phyloP scores from a whole-genome alignment of 2,797 vertebrate genomes.

The Takifugu ocellatus region DNA sequence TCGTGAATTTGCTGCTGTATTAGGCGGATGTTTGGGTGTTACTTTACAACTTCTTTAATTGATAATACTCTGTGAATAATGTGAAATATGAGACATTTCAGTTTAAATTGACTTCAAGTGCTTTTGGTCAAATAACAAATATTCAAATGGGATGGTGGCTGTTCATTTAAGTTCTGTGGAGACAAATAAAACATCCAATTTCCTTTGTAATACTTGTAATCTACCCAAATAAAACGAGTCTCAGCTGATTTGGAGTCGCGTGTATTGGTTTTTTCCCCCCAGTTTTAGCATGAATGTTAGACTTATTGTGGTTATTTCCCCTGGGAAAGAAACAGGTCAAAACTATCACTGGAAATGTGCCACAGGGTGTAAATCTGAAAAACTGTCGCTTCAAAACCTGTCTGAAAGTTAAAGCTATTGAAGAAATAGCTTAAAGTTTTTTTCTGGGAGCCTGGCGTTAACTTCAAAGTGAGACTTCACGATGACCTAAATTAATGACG shows the following conservation, averaged over 20 bases:
- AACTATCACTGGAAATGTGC: not conserved
- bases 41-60: no score
- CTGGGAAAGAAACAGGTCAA: no score
- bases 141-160: constrained; percentile 5
- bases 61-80: not conserved
- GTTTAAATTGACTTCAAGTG: not conserved
- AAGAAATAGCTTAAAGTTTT: not conserved
- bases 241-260: constrained; percentile 14
- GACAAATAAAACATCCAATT: constrained; percentile 13
- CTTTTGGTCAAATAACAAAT: no score
- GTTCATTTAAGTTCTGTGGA: constrained; percentile 23
- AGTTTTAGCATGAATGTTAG: not conserved
- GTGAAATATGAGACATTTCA: not conserved
- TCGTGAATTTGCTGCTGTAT: no score
- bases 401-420: not conserved
- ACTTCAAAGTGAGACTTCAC: constrained; percentile 44
- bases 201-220: constrained; percentile 30
- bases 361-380: not conserved
- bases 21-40: no score
- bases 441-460: constrained; percentile 54
- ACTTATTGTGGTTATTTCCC: not conserved
- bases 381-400: not conserved
- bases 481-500: constrained; percentile 54
- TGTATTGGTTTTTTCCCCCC: not conserved
- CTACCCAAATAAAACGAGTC: constrained; percentile 47